Evolutionary conservation across 2,797 vertebrate species (phyloP), one percentile per base, ranked within the genome.

Genomic region (Argya squamiceps): DNA sequence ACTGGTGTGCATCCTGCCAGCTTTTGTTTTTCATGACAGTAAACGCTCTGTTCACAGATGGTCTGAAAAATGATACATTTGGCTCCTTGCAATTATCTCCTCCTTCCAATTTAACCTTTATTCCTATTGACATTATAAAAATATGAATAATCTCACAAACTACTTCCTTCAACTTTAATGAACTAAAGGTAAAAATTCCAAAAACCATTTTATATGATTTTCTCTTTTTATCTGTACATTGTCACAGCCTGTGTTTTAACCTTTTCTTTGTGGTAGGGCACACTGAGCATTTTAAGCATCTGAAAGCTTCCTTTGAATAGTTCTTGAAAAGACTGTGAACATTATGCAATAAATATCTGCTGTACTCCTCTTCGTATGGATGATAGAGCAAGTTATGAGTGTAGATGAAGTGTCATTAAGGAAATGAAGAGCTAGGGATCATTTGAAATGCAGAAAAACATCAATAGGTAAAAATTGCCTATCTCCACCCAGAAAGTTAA

Each of bases 11-110:
- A 74, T 88, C 41, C 78, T 95, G 93, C 44, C 88, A 94, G 50
- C 65, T 93, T 95, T 82, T 89, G n/a, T 84, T 94, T 89, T 84
- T 47, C 36, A 7, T 91, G 84, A 83, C 75, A 84, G 84, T 76
- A 81, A 84, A 76, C 26, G 65, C 34, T 79, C 59, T 1, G 0
- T 76, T 95, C 92, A 93, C 93, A 97, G 94, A 97, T 93, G 94
- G 96, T 96, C 80, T 95, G 77, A 87, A 77, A 92, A 93, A 92
- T 63, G 4, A 84, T 83, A 30, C 86, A 91, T 91, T 91, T 94
- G 80, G 63, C 43, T 84, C 59, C 77, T 70, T n/a, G 52, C 49
- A 94, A 70, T 91, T 89, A 67, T 60, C 5, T 0, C 67, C 81
- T 95, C 41, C 67, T 82, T 93, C 71, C 67, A 43, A 80, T 84